phyloP scores from a whole-genome alignment of 2,888 invertebrate genomes.

The Drosophila limbata region DNA sequence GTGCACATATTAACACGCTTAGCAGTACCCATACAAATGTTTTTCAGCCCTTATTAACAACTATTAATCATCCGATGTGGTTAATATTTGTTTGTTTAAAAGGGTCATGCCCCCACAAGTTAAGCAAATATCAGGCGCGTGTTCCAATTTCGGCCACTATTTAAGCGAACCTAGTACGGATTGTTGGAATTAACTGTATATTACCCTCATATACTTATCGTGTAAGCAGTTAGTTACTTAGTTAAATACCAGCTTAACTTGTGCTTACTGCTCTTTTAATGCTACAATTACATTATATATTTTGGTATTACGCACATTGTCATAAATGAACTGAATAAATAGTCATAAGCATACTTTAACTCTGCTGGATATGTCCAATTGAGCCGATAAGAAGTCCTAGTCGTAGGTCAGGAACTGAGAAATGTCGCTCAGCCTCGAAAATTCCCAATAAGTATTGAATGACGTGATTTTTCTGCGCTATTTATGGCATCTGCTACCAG shows the following conservation, averaged over 20 bases:
- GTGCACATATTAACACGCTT: not conserved
- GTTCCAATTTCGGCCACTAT: not conserved
- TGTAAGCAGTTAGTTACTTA: not conserved
- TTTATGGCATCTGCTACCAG: not conserved
- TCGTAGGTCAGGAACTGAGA: not conserved
- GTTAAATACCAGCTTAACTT: no score
- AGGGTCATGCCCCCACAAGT: not conserved
- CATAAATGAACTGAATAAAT: not conserved
- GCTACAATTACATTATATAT: not conserved
- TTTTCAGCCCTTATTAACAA: not conserved
- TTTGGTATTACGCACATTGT: not conserved
- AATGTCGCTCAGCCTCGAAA: not conserved
- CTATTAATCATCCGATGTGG: not conserved
- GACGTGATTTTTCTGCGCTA: not conserved
- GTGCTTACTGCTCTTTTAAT: not conserved
- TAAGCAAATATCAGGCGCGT: not conserved
- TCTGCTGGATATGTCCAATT: not conserved
- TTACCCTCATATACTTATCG: no score
- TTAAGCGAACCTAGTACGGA: not conserved
- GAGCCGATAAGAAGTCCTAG: not conserved
- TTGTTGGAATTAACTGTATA: no score
- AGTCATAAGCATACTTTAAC: not conserved
- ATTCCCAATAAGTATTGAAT: not conserved
- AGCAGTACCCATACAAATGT: not conserved
- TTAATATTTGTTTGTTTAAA: not conserved